Evolutionary conservation across 1,140 invertebrate genomes (phyloP).

Genomic region (Grapholita molesta): DNA sequence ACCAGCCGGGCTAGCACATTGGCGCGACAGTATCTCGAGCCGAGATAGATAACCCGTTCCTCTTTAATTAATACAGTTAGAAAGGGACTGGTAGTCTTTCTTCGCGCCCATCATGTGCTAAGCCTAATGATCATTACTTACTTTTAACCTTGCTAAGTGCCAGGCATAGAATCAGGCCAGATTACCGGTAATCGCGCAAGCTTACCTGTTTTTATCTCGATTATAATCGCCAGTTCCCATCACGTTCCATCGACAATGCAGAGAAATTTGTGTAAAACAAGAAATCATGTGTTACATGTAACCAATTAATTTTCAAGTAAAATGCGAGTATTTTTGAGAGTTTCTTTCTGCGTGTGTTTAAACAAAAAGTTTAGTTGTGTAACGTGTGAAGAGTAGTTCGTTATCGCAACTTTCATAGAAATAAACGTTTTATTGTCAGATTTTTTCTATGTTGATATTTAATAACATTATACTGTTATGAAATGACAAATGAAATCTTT

Average conservation of each 20-base stretch:
- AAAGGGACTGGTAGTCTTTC: no score
- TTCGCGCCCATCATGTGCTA: background rate
- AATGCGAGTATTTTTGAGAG: background rate
- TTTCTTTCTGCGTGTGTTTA: background rate
- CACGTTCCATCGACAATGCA: background rate
- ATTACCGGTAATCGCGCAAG: background rate
- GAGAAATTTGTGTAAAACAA: slow-evolving; percentile 7
- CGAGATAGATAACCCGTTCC: no score
- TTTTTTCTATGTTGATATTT: background rate
- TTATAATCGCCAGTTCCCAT: background rate
- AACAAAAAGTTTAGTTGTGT: background rate
- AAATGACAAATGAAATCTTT: no score
- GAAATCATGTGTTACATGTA: background rate
- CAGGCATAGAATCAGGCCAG: background rate
- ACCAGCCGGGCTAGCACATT: no score
- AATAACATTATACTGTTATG: background rate
- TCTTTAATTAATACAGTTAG: no score
- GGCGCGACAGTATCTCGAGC: no score
- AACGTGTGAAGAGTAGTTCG: background rate
- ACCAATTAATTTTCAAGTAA: slow-evolving; percentile 3
- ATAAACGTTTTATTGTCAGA: background rate
- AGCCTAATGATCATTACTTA: background rate
- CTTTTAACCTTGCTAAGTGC: background rate
- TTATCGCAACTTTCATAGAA: background rate
- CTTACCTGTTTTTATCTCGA: background rate